Conservation (phyloP, 2,113 vertebrate species). For the Thamnophis sirtalis region DNA sequence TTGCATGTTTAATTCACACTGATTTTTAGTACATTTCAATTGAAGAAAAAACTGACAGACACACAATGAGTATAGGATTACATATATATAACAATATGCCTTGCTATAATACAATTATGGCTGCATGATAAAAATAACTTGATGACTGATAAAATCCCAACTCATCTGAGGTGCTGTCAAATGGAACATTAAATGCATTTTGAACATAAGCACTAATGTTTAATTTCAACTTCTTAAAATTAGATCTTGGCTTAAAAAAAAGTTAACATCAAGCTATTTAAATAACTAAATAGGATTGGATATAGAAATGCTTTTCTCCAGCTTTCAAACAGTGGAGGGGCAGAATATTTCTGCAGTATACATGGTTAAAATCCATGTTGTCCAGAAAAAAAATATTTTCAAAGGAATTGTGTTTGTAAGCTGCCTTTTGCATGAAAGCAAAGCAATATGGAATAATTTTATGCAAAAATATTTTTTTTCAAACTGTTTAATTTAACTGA, state of each 20-base stretch:
- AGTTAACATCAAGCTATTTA: constrained; percentile 64
- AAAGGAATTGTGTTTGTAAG: constrained; percentile 61
- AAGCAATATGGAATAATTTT: constrained; percentile 59
- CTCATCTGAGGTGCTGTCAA: constrained; percentile 72
- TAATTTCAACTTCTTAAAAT: constrained; percentile 68
- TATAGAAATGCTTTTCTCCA: constrained; percentile 56
- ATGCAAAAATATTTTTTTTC: constrained; percentile 69
- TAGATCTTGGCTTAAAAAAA: constrained; percentile 62
- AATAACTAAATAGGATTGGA: constrained; percentile 56
- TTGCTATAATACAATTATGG: constrained; percentile 89
- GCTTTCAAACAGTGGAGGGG: constrained; percentile 52
- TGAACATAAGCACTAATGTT: constrained; percentile 70
- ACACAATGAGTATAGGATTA: constrained; percentile 86
- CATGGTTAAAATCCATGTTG: constrained; percentile 65
- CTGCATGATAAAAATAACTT: constrained; percentile 82
- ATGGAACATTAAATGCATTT: constrained; percentile 77
- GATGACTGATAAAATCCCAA: constrained; percentile 77
- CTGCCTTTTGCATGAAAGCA: constrained; percentile 56
- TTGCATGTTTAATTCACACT: constrained; percentile 88
- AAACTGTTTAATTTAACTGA: constrained; percentile 62
- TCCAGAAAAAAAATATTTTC: constrained; percentile 53
- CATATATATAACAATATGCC: constrained; percentile 97
- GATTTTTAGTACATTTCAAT: constrained; percentile 90
- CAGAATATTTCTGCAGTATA: constrained; percentile 63
- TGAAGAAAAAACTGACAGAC: constrained; percentile 82